These are phyloP conservation scores for Ctenopoma multispine DNA, from an alignment of 2,797 vertebrate genomes.

Conservation along the genomic window DNA sequence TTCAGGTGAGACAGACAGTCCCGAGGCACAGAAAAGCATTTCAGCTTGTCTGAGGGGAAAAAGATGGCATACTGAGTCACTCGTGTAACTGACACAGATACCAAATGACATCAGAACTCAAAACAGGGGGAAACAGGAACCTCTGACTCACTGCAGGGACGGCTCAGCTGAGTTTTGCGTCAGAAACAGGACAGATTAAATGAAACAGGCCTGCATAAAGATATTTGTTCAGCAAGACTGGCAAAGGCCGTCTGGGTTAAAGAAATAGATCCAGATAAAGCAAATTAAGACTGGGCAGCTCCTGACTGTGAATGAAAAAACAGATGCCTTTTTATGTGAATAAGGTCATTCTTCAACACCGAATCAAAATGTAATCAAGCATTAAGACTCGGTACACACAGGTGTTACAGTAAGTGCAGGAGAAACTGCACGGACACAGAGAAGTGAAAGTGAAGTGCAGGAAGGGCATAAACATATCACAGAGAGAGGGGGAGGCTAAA, in stretches of 20 bases:
- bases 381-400: not conserved
- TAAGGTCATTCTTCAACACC: not conserved
- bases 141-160: conserved; percentile 50
- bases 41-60: not conserved
- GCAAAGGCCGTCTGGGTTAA: not conserved
- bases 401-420: conserved; percentile 17
- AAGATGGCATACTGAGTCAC: conserved; percentile 38
- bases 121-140: conserved; percentile 31
- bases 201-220: conserved; percentile 14
- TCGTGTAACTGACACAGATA: conserved; percentile 23
- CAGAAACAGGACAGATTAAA: conserved; percentile 25
- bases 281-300: not conserved
- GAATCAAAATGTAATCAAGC: conserved; percentile 20
- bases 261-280: conserved; percentile 1
- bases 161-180: conserved; percentile 26
- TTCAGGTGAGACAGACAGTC: conserved; percentile 12
- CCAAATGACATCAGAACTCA: conserved; percentile 39
- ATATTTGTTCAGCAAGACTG: conserved; percentile 2
- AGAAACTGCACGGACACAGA: conserved; percentile 13
- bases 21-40: conserved; percentile 5
- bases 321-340: not conserved
- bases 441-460: conserved; percentile 32
- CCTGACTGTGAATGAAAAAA: conserved; percentile 9
- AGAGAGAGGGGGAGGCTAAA: conserved; percentile 49
- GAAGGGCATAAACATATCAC: conserved; percentile 1